Evolutionary conservation across 2,113 vertebrate species (phyloP), one percentile per base, ranked within the genome.

Genomic region (Pionites leucogaster): DNA sequence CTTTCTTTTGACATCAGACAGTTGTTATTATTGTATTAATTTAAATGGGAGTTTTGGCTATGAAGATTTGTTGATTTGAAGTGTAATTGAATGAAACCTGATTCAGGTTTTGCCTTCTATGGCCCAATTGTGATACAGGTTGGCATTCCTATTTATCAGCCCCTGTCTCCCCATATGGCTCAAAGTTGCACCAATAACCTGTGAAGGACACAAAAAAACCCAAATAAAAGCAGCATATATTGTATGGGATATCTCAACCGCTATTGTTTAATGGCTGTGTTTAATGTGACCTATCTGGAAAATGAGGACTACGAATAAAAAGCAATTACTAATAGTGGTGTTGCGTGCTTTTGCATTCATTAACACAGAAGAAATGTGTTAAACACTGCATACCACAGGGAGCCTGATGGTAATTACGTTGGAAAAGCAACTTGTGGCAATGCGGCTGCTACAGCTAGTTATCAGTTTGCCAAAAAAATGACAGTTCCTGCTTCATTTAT

Each of bases 211-310:
- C 91, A 97, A 97, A 76, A 55, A 89, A 63, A 1, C 49, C 95
- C 97, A 97, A 98, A 93, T 97, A 97, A 98, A 98, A 98, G 97
- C 98, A 97, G 98, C 98, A 98, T 98, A 98, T 98, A 98, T 98
- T 99, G 98, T 98, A 98, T 98, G 98, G 97, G 98, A 98, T 98
- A 98, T 98, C 98, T 99, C 98, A 99, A 98, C 98, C 94, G 97
- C 98, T 98, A 98, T 98, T 99, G 98, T 99, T 99, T 98, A 99
- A 98, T 98, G 97, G 98, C 98, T 99, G 98, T 99, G 98, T 99
- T 99, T 98, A 98, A 99, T 99, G 99, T 99, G 99, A 99, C 98
- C 98, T 98, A 98, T 99, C 98, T 99, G 98, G 96, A 98, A 98
- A 98, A 98, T 98, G 97, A 98, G 98, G 98, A 98, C 98, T 98